Evolutionary conservation across 2,113 vertebrate species (phyloP), one percentile per base, ranked within the genome.

Genomic region (Phyllostomus hastatus): DNA sequence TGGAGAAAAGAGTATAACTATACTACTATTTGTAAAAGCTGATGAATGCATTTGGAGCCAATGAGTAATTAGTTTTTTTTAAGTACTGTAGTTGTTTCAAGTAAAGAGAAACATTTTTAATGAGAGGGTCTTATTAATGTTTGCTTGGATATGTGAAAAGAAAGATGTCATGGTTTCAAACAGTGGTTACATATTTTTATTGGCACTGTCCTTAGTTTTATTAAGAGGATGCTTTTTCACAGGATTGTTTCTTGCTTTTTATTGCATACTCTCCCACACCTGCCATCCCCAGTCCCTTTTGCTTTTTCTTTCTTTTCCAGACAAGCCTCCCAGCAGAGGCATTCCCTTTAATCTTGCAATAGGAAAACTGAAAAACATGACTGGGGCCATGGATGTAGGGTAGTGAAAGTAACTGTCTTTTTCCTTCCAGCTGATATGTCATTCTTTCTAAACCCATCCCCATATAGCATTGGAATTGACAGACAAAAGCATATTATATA

Each of bases 331-430:
- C 79, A 78, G 50, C 96, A 97, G 75, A 95, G 95, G 82, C 97
- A 98, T 57, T 96, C 96, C 0, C 95, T 98, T 98, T 96, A 98
- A 97, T 48, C 78, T 98, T 72, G 96, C 90, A 0, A 46, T 98
- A 78, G 97, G 97, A 35, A 95, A 97, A 66, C 95, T 97, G 88
- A 98, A 95, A 88, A 98, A 97, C 78, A 86, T 94, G 96, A 97
- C 95, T 0, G 0, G 83, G 35, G 72, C 81, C 17, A 24, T 91
- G 28, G 85, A 97, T 92, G 94, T 88, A 93, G 84, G 97, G 97
- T 98, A 97, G 97, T 46, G 81, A 81, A 7, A 15, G 83, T 64
- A 86, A 1, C 76, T 89, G n/a, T 92, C 50, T 48, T 92, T 54
- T 67, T 88, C 35, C 35, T 96, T 97, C 15, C 43, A 59, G 52